Conservation (phyloP, 2,113 vertebrate genomes). For the Pipra filicauda region DNA sequence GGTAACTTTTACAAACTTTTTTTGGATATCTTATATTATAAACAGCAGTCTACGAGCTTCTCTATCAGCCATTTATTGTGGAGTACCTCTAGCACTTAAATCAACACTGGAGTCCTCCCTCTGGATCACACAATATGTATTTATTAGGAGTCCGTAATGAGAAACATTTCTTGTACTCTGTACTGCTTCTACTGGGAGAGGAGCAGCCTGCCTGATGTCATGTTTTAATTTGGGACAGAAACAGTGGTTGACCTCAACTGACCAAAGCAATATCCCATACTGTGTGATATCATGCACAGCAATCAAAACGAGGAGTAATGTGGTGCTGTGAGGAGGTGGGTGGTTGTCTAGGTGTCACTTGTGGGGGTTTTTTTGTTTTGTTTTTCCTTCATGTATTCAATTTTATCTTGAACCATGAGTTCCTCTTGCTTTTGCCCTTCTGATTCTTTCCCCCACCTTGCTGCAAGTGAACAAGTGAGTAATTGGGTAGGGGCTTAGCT, state of each 20-base stretch:
- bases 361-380: neutral
- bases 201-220: neutral
- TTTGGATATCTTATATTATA: neutral
- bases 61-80: neutral
- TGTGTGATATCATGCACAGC: neutral
- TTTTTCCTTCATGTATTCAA: neutral
- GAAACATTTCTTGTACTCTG: neutral
- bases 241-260: neutral
- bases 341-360: neutral
- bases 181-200: neutral
- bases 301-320: neutral
- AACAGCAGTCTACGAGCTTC: neutral
- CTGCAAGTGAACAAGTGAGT: neutral
- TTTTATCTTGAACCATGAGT: neutral
- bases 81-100: neutral
- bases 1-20: neutral
- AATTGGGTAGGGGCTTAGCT: neutral
- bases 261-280: neutral
- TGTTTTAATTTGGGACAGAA: neutral
- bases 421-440: neutral
- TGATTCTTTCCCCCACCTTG: neutral
- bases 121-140: too few species aligned
- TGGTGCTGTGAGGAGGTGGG: neutral
- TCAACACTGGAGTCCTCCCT: neutral
- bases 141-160: neutral